Conservation (phyloP, 2,888 invertebrate genomes). For the Nemurella pictetii region DNA sequence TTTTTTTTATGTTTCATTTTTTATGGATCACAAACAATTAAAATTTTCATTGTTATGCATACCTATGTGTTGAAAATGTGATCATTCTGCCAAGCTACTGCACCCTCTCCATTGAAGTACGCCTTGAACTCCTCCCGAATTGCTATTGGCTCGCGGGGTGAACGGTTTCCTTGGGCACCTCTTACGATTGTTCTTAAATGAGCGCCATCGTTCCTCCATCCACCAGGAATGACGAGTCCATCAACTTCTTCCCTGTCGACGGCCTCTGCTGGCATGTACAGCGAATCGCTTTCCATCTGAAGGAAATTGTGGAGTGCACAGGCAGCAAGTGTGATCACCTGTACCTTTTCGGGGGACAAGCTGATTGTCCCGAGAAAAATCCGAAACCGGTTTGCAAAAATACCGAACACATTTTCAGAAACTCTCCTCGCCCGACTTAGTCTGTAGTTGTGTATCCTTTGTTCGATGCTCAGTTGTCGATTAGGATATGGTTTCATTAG, state of each 20-base stretch:
- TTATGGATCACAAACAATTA: too few relatives aligned
- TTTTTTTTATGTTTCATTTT: too few relatives aligned
- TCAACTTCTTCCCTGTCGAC: neutral
- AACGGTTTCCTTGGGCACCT: neutral
- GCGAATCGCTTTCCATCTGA: neutral
- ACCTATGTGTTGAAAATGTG: too few relatives aligned
- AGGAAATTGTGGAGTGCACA: slow-evolving; percentile 11
- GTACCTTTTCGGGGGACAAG: neutral
- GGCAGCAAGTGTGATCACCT: neutral
- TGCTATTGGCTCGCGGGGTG: neutral
- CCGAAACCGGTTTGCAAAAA: slow-evolving; percentile 2
- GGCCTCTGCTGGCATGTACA: neutral
- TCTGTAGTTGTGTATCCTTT: neutral
- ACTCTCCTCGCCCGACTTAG: too few relatives aligned
- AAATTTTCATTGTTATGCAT: too few relatives aligned
- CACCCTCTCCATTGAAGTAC: neutral
- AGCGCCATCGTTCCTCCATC: neutral
- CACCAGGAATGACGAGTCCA: neutral
- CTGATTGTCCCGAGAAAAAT: neutral
- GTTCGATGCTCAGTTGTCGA: neutral
- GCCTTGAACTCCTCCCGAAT: too few relatives aligned
- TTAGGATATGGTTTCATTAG: slow-evolving; percentile 20
- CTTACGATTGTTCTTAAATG: neutral
- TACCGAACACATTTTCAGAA: slow-evolving; percentile 17
- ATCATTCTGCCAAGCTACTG: neutral